Evolutionary conservation across 35 echinoderm and acorn worm genomes (phyloP).

Genomic region (Heliocidaris tuberculata): DNA sequence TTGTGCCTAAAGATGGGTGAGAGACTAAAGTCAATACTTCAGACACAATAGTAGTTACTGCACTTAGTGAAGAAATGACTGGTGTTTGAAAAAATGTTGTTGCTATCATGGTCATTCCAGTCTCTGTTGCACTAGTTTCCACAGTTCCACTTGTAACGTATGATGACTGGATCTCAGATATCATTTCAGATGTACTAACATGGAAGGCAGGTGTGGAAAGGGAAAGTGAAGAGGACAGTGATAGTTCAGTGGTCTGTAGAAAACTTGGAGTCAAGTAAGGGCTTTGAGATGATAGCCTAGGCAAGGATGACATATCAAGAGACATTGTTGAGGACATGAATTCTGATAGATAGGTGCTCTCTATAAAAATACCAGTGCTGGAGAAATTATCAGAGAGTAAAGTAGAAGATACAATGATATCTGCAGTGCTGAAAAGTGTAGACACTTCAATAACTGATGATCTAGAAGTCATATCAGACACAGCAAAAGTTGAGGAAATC

Average conservation of each 20-base stretch:
- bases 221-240: no score
- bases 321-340: background rate
- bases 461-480: background rate
- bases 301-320: background rate
- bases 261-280: background rate
- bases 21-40: background rate
- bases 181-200: background rate
- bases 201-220: background rate
- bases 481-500: background rate
- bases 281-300: no score
- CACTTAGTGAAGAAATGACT: background rate
- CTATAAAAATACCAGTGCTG: background rate
- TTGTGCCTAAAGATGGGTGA: background rate
- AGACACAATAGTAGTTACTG: background rate
- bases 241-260: background rate
- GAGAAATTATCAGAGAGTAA: background rate
- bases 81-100: background rate
- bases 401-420: background rate
- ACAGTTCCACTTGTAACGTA: background rate
- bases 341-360: background rate
- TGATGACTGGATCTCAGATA: background rate
- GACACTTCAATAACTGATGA: background rate
- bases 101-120: background rate
- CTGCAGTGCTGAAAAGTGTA: background rate
- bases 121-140: background rate